Conservation (phyloP, 2,888 invertebrate genomes). For the Dichetophora obliterata region DNA sequence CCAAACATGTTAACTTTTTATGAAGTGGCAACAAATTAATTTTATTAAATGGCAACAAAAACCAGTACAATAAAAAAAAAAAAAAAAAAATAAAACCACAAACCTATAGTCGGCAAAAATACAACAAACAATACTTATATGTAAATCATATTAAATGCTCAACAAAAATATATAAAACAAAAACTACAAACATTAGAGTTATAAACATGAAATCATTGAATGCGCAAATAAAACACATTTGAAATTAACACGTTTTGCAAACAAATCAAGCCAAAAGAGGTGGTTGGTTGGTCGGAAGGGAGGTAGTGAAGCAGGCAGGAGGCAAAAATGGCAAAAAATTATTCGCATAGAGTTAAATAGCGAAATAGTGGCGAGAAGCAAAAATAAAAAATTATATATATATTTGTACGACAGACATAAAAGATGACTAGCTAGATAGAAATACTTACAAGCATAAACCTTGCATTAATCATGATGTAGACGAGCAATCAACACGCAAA, state of each 20-base stretch:
- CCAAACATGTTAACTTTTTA: slow-evolving; percentile 33
- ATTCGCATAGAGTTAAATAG: too few relatives aligned
- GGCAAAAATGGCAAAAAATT: too few relatives aligned
- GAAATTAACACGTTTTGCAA: too few relatives aligned
- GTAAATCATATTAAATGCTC: too few relatives aligned
- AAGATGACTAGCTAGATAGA: not conserved
- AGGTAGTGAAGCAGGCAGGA: too few relatives aligned
- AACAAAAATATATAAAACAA: too few relatives aligned
- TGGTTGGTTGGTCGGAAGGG: too few relatives aligned
- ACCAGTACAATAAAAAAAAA: not conserved
- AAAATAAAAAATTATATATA: too few relatives aligned
- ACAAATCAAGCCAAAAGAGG: too few relatives aligned
- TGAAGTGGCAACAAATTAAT: slow-evolving; percentile 37
- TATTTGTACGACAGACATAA: not conserved
- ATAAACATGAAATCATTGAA: slow-evolving; percentile 20
- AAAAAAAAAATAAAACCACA: not conserved
- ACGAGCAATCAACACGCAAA: slow-evolving; percentile 34
- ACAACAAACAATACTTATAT: not conserved
- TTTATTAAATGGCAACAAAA: slow-evolving; percentile 13
- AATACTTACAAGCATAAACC: not conserved
- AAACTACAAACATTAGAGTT: too few relatives aligned
- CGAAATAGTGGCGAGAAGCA: too few relatives aligned
- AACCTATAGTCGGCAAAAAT: not conserved
- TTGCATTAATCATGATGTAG: slow-evolving; percentile 28
- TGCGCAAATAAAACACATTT: slow-evolving; percentile 9